Percentiles rank a stretch among this genome's conserved stretches.
These are phyloP conservation scores for Capra hircus DNA, from an alignment of 2,113 vertebrate species.

Conservation along the genomic window DNA sequence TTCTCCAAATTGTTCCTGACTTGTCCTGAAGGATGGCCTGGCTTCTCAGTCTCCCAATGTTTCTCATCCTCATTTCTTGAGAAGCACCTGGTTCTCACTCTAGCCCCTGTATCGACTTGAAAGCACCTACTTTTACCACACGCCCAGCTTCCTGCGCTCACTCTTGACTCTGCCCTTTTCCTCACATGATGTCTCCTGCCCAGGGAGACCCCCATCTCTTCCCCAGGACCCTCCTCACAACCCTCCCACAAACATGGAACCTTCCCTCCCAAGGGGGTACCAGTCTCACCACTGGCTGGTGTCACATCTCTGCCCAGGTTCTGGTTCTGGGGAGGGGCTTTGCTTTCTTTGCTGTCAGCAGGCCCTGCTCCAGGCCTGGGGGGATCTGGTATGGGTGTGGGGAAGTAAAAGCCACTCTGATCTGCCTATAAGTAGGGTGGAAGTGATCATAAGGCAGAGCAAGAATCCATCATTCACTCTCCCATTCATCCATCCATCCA, in stretches of 20 bases:
- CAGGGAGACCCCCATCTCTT: neutral
- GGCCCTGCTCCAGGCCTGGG: neutral
- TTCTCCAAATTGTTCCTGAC: too few species aligned
- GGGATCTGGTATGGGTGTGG: neutral
- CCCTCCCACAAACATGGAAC: neutral
- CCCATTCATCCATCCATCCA: neutral
- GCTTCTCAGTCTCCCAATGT: neutral
- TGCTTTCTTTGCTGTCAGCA: too few species aligned
- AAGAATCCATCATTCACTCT: neutral
- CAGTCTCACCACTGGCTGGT: neutral
- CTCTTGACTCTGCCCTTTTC: neutral
- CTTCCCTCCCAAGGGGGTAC: neutral
- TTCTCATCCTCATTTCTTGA: neutral
- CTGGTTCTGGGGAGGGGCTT: neutral
- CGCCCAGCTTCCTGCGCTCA: fast-evolving
- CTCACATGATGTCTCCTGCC: neutral
- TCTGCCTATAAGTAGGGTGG: neutral
- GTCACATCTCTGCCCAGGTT: neutral
- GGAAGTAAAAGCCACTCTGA: neutral
- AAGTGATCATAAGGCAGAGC: neutral
- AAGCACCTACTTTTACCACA: neutral
- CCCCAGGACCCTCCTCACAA: neutral
- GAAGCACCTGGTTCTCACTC: neutral
- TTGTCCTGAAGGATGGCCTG: neutral
- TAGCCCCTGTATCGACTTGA: neutral